phyloP scores from a whole-genome alignment of 2,797 vertebrate genomes.

The Malacoraja senta region DNA sequence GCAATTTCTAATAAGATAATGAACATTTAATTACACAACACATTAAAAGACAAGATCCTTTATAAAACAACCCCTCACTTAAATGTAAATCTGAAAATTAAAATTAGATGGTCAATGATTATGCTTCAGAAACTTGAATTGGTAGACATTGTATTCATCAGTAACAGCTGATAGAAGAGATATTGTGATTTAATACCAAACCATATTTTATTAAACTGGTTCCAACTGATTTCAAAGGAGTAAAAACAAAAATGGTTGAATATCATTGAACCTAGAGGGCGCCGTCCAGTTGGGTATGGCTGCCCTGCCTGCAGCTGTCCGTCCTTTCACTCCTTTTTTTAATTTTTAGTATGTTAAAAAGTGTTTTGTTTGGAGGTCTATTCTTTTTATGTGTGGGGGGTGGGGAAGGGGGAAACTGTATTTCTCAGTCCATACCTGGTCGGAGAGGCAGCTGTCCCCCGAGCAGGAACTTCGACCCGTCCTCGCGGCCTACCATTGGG shows the following conservation, averaged over 20 bases:
- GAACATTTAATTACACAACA: slow-evolving; percentile 24
- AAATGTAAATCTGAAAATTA: neutral
- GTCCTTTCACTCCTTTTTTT: no score
- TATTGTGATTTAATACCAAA: neutral
- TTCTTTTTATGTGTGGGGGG: no score
- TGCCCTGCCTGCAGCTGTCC: no score
- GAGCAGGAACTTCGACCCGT: no score
- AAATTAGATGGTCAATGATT: neutral
- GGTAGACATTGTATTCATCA: neutral
- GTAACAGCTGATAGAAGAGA: neutral
- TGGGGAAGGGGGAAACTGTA: no score
- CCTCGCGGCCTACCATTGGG: no score
- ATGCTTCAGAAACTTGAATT: neutral
- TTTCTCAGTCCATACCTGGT: no score
- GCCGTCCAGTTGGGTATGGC: no score
- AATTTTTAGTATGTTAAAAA: no score
- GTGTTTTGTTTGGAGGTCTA: no score
- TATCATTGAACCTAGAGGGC: neutral
- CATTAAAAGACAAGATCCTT: neutral
- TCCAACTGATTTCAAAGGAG: neutral
- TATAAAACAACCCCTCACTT: neutral
- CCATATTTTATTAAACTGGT: neutral
- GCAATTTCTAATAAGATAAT: slow-evolving; percentile 69
- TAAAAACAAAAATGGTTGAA: neutral
- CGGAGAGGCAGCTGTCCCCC: no score